Conservation (phyloP, 2,797 vertebrate genomes). For the Malurus splendens region DNA sequence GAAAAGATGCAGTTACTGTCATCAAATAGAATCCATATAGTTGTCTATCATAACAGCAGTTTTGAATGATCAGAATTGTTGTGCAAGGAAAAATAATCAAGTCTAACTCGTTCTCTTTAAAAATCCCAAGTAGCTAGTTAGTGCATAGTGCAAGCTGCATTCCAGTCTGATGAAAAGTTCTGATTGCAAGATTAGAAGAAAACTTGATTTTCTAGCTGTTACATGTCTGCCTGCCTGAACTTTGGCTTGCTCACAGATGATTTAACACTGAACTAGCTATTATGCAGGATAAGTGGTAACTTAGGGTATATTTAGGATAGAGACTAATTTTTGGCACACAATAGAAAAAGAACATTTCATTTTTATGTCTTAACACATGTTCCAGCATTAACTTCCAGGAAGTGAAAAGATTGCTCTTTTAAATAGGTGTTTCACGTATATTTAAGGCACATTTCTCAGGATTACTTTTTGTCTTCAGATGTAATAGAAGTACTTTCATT, state of each 20-base stretch:
- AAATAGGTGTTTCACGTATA: fast-evolving
- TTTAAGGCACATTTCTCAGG: not conserved
- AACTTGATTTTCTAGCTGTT: not conserved
- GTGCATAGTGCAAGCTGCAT: not conserved
- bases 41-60: not conserved
- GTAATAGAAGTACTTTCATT: not conserved
- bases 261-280: not conserved
- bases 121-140: not conserved
- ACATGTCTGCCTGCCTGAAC: not conserved
- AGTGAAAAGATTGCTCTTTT: not conserved
- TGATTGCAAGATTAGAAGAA: not conserved
- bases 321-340: not conserved
- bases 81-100: not conserved
- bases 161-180: not conserved
- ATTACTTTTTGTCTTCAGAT: not conserved
- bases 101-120: not conserved
- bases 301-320: not conserved
- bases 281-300: not conserved
- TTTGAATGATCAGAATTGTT: not conserved
- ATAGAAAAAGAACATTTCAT: not conserved
- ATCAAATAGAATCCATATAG: not conserved
- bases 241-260: not conserved
- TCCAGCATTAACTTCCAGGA: not conserved
- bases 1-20: not conserved
- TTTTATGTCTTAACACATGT: not conserved